A percentile compares a stretch with the other conserved stretches of the same genome.
Conservation (phyloP, 2,888 invertebrate species). For the Xanthia icteritia region DNA sequence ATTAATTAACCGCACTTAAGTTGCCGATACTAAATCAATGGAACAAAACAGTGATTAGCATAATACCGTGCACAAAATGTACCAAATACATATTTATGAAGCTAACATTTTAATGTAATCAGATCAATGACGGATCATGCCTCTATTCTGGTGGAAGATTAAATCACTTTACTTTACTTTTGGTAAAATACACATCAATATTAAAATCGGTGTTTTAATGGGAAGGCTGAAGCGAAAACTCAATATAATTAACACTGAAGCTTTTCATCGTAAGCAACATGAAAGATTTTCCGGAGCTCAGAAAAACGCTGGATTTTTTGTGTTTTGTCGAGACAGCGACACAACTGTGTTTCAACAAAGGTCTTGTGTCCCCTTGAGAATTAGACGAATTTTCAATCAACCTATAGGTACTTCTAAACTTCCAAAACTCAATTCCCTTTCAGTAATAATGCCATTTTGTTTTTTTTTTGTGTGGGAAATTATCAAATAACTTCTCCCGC, state of each 20-base stretch:
- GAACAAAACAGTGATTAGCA: conserved; percentile 68
- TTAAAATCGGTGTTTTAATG: too few species aligned
- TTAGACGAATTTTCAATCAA: neutral
- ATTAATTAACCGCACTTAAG: conserved; percentile 52
- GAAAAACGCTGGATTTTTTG: too few species aligned
- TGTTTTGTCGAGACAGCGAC: too few species aligned
- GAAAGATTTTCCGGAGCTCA: too few species aligned
- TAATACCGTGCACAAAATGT: conserved; percentile 50
- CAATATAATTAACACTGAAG: too few species aligned
- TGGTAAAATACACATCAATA: neutral
- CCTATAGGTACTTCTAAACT: neutral
- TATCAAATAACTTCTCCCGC: too few species aligned
- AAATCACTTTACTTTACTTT: neutral
- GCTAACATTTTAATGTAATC: conserved; percentile 59
- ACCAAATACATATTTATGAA: conserved; percentile 75
- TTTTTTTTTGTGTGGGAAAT: too few species aligned
- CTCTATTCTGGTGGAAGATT: conserved; percentile 49
- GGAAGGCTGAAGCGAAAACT: too few species aligned
- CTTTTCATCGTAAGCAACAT: too few species aligned
- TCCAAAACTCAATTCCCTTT: neutral
- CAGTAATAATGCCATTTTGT: neutral
- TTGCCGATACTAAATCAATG: conserved; percentile 57
- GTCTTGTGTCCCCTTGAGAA: neutral
- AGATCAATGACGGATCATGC: conserved; percentile 54
- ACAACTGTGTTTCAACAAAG: too few species aligned